A percentile compares a stretch with the other conserved stretches of the same genome.
Conservation (phyloP, 2,797 vertebrate species). For the Gymnothorax javanicus region DNA sequence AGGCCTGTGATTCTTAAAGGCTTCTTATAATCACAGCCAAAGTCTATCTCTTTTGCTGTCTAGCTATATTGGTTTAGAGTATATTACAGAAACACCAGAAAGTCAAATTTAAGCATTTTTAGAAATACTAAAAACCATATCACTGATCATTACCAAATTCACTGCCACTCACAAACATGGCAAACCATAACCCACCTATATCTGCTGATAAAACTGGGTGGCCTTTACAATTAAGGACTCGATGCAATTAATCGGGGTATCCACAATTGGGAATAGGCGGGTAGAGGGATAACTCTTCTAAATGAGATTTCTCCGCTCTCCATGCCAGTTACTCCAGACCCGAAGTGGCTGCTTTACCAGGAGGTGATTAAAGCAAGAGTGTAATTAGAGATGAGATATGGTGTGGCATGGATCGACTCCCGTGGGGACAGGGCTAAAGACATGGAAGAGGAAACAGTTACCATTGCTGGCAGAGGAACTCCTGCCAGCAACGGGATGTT, state of each 20-base stretch:
- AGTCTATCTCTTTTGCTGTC: neutral
- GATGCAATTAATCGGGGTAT: conserved; percentile 78
- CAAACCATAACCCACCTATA: neutral
- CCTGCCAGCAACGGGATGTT: neutral
- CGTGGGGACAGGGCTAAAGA: conserved; percentile 28
- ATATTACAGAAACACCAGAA: neutral
- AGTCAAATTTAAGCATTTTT: neutral
- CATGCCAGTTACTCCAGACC: conserved; percentile 60
- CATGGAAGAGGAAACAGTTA: conserved; percentile 13
- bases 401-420: conserved; percentile 72
- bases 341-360: conserved; percentile 67
- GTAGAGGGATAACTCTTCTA: conserved; percentile 78
- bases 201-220: conserved; percentile 76
- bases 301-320: conserved; percentile 80
- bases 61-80: neutral
- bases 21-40: neutral
- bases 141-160: neutral
- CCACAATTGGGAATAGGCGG: conserved; percentile 77
- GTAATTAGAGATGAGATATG: conserved; percentile 88
- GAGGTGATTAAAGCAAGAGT: conserved; percentile 80
- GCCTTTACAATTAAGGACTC: conserved; percentile 79
- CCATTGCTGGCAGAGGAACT: neutral
- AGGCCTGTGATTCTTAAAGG: neutral
- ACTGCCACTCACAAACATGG: neutral
- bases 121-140: neutral